A percentile compares a stretch with the other conserved stretches of the same genome.
Evolutionary conservation across 2,888 invertebrate species (phyloP).

Genomic region (Epistrophella euchroma): DNA sequence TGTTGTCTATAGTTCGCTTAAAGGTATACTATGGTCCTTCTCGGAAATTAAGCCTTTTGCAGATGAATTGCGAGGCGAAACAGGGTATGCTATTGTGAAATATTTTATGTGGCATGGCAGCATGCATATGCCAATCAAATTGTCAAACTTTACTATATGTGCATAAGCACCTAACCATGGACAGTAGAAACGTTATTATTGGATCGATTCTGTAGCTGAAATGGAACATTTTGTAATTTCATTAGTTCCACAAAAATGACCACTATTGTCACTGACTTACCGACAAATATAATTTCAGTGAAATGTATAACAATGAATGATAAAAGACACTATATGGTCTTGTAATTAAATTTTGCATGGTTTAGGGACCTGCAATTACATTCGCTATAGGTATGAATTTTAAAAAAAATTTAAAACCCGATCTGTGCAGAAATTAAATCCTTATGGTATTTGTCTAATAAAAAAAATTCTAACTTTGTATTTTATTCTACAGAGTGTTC

Average conservation of each 20-base stretch:
- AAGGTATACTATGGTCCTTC: constrained; percentile 48
- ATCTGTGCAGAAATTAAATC: too few species aligned
- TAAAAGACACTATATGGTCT: neutral
- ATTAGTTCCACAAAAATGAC: constrained; percentile 55
- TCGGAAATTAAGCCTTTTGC: constrained; percentile 71
- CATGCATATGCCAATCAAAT: constrained; percentile 28
- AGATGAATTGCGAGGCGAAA: constrained; percentile 48
- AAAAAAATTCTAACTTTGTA: too few species aligned
- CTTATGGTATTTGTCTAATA: too few species aligned
- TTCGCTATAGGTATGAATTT: too few species aligned
- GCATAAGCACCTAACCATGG: neutral
- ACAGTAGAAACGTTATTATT: neutral
- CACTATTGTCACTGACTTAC: constrained; percentile 19
- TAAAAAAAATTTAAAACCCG: too few species aligned
- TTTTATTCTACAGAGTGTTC: too few species aligned
- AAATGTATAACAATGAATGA: neutral
- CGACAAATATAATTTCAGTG: too few species aligned
- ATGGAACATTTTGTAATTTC: constrained; percentile 52
- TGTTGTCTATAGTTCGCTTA: neutral
- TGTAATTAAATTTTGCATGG: neutral
- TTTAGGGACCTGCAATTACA: neutral
- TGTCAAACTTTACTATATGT: neutral
- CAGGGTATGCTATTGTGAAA: neutral
- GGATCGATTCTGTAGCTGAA: constrained; percentile 34
- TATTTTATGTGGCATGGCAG: constrained; percentile 23